Evolutionary conservation across 2,113 vertebrate species (phyloP).

Genomic region (cattle (Bos taurus)): ARS-UCD2.0 NC_037337.1:6182501-6183000

Average conservation of each 20-base stretch:
- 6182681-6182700: rapidly evolving
- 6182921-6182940: not conserved
- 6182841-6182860: not conserved
- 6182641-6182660: not conserved
- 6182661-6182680: rapidly evolving
- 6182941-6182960: not conserved
- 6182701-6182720: not conserved
- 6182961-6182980: not conserved
- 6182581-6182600: not conserved
- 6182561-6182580: not conserved
- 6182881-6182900: not conserved
- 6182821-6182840: not conserved
- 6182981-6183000: not conserved
- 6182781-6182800: not conserved
- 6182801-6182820: not conserved
- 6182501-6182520: not conserved
- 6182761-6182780: not conserved
- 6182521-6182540: not conserved
- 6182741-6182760: not conserved
- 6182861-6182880: not conserved
- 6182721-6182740: not conserved
- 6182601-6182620: not conserved
- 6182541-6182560: not conserved
- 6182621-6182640: not conserved
- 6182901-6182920: not conserved